Percentiles rank a stretch among this genome's conserved stretches.
phyloP scores from a whole-genome alignment of 2,113 vertebrate species.

The Atherinomorus stipes region DNA sequence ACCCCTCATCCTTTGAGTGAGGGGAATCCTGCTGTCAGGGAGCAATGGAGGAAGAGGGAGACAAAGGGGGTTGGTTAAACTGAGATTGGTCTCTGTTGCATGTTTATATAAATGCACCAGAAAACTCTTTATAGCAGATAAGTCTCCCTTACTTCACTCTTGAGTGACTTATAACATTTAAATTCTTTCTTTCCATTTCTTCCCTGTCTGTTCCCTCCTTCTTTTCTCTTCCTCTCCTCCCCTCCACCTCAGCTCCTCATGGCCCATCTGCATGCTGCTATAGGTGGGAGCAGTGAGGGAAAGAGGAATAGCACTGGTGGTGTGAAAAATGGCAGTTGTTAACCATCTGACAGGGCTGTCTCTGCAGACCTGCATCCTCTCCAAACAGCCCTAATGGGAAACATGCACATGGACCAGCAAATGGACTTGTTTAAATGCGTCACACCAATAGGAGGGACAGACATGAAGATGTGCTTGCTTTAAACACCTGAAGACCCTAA shows the following conservation, averaged over 20 bases:
- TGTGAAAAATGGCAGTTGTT: conserved; percentile 80
- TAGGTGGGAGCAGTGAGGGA: conserved; percentile 66
- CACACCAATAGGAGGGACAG: conserved; percentile 27
- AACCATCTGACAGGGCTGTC: conserved; percentile 78
- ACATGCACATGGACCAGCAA: conserved; percentile 61
- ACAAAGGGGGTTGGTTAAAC: conserved; percentile 14
- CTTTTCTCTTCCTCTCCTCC: neutral
- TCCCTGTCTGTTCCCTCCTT: conserved; percentile 12
- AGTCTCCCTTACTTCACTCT: conserved; percentile 35
- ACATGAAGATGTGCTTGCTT: conserved; percentile 56
- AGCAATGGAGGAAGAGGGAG: conserved; percentile 27
- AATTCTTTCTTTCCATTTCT: conserved; percentile 4
- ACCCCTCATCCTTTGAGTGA: conserved; percentile 46
- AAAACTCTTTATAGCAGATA: conserved; percentile 39
- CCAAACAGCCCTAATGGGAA: conserved; percentile 76
- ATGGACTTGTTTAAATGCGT: conserved; percentile 73
- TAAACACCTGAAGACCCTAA: conserved; percentile 38
- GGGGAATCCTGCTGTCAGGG: conserved; percentile 50
- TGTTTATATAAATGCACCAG: conserved; percentile 31
- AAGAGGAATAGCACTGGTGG: conserved; percentile 65
- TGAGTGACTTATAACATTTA: conserved; percentile 42
- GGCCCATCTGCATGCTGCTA: conserved; percentile 73
- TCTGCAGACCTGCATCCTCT: conserved; percentile 73
- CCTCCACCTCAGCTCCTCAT: conserved; percentile 32
- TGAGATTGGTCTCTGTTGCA: conserved; percentile 42